These are phyloP conservation scores for Scaptomyza graminum DNA, from an alignment of 1,140 invertebrate species.

Conservation along the genomic window DNA sequence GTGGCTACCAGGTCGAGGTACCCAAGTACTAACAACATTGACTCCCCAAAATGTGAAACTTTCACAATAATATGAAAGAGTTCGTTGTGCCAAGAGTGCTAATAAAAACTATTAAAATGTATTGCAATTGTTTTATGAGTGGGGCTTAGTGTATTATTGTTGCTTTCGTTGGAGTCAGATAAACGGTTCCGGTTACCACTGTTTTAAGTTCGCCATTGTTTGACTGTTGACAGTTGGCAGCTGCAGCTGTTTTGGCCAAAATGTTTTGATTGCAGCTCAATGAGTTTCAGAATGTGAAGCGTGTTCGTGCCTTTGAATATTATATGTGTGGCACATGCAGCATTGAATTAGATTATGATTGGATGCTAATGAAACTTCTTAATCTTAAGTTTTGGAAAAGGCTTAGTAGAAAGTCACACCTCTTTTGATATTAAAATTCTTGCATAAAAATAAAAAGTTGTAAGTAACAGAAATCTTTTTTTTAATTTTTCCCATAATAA, in stretches of 20 bases:
- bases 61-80: background rate
- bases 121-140: slow-evolving; percentile 8
- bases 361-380: background rate
- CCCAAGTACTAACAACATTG: slow-evolving; percentile 27
- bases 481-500: too few species aligned
- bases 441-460: too few species aligned
- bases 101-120: slow-evolving; percentile 35
- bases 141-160: background rate
- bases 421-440: too few species aligned
- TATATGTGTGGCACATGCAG: background rate
- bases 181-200: slow-evolving; percentile 41
- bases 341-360: background rate
- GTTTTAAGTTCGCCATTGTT: background rate
- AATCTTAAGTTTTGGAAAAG: background rate
- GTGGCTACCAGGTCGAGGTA: slow-evolving; percentile 27
- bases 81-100: slow-evolving; percentile 22
- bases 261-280: slow-evolving; percentile 21
- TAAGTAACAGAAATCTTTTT: too few species aligned
- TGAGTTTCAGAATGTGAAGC: slow-evolving; percentile 23
- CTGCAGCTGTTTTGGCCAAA: slow-evolving; percentile 33
- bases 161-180: slow-evolving; percentile 16
- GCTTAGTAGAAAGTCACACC: background rate
- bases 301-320: slow-evolving; percentile 21
- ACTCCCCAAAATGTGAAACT: slow-evolving; percentile 5
- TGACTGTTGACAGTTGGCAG: slow-evolving; percentile 15